Base-by-base conservation (phyloP, 1,140 invertebrate genomes). In the Pygmarrhopalites habei region DNA sequence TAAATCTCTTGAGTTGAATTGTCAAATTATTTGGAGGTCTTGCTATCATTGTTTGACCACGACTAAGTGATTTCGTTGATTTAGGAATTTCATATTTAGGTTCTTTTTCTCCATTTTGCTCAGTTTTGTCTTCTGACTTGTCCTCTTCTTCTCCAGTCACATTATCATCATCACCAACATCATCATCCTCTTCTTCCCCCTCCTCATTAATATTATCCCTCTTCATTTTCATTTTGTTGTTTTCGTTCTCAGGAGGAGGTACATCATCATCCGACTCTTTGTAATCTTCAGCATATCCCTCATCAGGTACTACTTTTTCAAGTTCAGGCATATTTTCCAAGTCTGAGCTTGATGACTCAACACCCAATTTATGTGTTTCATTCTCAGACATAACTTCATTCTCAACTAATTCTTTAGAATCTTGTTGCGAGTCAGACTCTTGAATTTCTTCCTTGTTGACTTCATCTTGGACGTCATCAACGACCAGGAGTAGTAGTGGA, bases 1-100 rank as follows among this genome's bases (percentile, higher is more conserved):
- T 87, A 75, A 91, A 92, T 30, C 96, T 77, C 77, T 99, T 98
- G 49, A 99, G 77, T 74, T 98, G 95, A 21, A 98, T 77, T 30
- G 97, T 98, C 0, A 99, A 80, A 61, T 98, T 85, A 3, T 92
- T 86, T 2, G 96, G 96, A 29, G 93, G 92, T 72, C 83, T 84
- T 60, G 87, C 89, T 15, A 99, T 86, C 1, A 96, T 55, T 52
- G 66, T 66, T 30, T 66, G 65, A 35, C 68, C 43, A 43, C 58
- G 56, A 32, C 68, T 67, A 3, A 65, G 62, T 79, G 73, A 96
- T 86, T 73, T 95, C 89, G 75, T 96, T 96, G 1, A 86, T 90
- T 0, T 94, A 85, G 23, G 86, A 85, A 73, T 52, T 49, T 62
- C 69, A 49, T 68, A 66, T 41, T 58, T 51, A 1, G 28, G 23